A percentile compares a stretch with the other conserved stretches of the same genome.
Evolutionary conservation across 2,888 invertebrate genomes (phyloP).

Genomic region (Trichogramma dendrolimi): DNA sequence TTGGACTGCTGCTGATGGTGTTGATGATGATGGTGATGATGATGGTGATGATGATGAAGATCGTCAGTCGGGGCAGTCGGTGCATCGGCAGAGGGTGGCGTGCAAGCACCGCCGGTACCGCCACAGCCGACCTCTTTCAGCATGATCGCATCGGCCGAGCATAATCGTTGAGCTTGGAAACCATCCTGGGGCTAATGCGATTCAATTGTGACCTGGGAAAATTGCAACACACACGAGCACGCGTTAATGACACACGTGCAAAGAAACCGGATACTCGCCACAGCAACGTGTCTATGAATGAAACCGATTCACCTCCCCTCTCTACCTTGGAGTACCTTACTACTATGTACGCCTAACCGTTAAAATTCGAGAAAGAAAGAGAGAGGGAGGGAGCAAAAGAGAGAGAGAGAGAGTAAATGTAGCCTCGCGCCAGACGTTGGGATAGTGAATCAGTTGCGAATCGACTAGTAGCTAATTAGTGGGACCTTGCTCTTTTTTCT

Average conservation of each 20-base stretch:
- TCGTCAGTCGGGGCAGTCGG: background rate
- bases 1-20: background rate
- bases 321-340: background rate
- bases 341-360: too few species aligned
- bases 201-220: too few species aligned
- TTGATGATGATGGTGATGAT: too few species aligned
- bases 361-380: too few species aligned
- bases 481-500: slow-evolving; percentile 26
- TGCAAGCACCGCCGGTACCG: slow-evolving; percentile 46
- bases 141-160: slow-evolving; percentile 50
- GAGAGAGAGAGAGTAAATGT: slow-evolving; percentile 14
- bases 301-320: slow-evolving; percentile 29
- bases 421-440: background rate
- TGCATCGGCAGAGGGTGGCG: slow-evolving; percentile 50
- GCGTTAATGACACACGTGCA: slow-evolving; percentile 17
- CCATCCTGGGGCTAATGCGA: too few species aligned
- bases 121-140: slow-evolving; percentile 62
- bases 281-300: slow-evolving; percentile 47
- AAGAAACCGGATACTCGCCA: slow-evolving; percentile 29
- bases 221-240: slow-evolving; percentile 5
- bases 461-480: slow-evolving; percentile 37
- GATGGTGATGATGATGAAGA: too few species aligned
- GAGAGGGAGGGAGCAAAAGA: too few species aligned
- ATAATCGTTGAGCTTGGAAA: too few species aligned
- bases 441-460: slow-evolving; percentile 41